Evolutionary conservation across 2,797 vertebrate species (phyloP).

Genomic region (Gymnothorax reevesii): DNA sequence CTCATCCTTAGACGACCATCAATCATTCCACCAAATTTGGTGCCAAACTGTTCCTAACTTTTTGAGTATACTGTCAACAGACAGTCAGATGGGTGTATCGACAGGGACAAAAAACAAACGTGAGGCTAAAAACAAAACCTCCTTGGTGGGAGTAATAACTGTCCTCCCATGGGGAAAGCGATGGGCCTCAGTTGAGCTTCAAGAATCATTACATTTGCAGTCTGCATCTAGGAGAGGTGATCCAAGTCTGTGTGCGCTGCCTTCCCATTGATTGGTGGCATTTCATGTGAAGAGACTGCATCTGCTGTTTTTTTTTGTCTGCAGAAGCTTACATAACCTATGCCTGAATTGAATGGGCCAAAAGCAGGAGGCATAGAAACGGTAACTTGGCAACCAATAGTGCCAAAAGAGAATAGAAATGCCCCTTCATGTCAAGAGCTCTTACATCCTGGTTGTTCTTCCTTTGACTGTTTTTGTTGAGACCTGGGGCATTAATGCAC

Average conservation of each 20-base stretch:
- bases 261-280: not conserved
- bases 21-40: no score
- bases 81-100: no score
- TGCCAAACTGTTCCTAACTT: no score
- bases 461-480: no score
- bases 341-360: not conserved
- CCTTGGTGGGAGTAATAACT: not conserved
- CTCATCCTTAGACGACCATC: no score
- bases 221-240: slow-evolving; percentile 19
- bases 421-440: not conserved
- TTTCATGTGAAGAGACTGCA: not conserved
- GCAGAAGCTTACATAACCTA: not conserved
- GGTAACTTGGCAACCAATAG: not conserved
- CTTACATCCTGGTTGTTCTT: not conserved
- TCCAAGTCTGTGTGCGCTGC: not conserved
- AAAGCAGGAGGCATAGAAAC: not conserved
- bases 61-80: no score
- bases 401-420: no score
- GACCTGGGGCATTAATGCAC: no score
- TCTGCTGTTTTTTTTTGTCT: not conserved
- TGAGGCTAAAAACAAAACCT: no score
- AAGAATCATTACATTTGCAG: not conserved
- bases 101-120: no score
- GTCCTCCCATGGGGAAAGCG: not conserved
- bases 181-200: not conserved